Conservation (phyloP, 2,797 vertebrate genomes). For the Scleropages formosus region DNA sequence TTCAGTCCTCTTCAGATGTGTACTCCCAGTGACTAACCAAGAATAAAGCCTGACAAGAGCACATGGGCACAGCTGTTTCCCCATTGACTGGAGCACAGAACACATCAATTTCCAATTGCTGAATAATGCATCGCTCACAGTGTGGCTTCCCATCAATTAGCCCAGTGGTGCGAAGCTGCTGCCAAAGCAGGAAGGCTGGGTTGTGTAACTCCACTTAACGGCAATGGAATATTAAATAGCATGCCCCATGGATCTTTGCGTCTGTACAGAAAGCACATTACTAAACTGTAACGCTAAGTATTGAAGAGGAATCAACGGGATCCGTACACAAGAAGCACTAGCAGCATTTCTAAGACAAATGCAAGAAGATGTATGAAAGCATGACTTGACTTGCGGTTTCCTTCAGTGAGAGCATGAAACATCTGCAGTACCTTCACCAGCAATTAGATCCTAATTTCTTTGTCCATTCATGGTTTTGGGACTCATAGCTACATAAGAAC, state of each 20-base stretch:
- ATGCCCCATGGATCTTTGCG: not conserved
- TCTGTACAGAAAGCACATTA: constrained; percentile 18
- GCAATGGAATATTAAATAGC: constrained; percentile 28
- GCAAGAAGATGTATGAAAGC: not conserved
- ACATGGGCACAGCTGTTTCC: not conserved
- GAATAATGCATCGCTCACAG: not conserved
- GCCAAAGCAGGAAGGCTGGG: not conserved
- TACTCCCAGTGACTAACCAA: not conserved
- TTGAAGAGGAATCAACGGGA: not conserved
- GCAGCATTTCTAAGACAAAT: not conserved
- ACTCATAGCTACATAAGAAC: too few relatives aligned
- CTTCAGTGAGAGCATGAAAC: too few relatives aligned
- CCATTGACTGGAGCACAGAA: not conserved
- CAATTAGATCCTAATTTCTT: too few relatives aligned
- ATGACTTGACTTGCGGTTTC: too few relatives aligned
- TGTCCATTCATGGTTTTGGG: too few relatives aligned
- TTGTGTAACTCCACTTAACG: constrained; percentile 37
- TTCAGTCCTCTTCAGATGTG: not conserved
- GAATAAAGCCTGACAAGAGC: not conserved
- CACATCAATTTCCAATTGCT: constrained; percentile 5
- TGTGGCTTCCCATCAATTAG: not conserved
- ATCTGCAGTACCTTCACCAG: too few relatives aligned
- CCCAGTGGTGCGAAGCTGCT: not conserved
- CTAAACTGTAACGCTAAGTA: not conserved
- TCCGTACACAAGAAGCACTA: not conserved